phyloP scores from a whole-genome alignment of 2,888 invertebrate genomes.

The Eustalomyia histrio region DNA sequence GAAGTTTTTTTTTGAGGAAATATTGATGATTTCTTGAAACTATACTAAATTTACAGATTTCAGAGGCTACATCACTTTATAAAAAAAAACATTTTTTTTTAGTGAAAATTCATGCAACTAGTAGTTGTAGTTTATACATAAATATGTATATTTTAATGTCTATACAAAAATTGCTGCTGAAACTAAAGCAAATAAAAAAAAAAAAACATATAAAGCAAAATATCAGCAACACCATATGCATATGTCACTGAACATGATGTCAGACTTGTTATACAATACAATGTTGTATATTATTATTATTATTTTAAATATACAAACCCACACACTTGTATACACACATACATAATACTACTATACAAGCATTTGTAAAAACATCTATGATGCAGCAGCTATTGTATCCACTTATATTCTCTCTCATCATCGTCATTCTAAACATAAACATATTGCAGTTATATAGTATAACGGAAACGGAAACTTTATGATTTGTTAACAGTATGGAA shows the following conservation, averaged over 20 bases:
- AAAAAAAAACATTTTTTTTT: too few species aligned
- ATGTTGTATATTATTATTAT: slow-evolving; percentile 38
- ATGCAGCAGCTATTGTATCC: slow-evolving; percentile 15
- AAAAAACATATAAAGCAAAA: slow-evolving; percentile 27
- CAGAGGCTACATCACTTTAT: too few species aligned
- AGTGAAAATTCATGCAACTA: slow-evolving; percentile 43
- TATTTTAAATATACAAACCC: slow-evolving; percentile 13
- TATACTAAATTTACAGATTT: too few species aligned
- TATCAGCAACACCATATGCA: slow-evolving; percentile 55
- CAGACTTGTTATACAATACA: slow-evolving; percentile 40
- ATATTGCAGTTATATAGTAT: slow-evolving; percentile 9
- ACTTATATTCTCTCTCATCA: slow-evolving; percentile 26
- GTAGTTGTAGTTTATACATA: slow-evolving; percentile 47
- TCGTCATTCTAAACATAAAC: slow-evolving; percentile 23
- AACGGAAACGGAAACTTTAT: slow-evolving; percentile 64
- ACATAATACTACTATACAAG: slow-evolving; percentile 4
- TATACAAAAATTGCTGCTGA: slow-evolving; percentile 23
- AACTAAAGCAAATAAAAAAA: slow-evolving; percentile 22
- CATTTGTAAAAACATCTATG: slow-evolving; percentile 1
- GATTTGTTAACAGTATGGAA: slow-evolving; percentile 59
- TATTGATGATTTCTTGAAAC: too few species aligned
- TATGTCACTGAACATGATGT: slow-evolving; percentile 62
- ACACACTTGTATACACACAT: neutral
- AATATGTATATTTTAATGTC: slow-evolving; percentile 27
- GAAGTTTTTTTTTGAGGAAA: too few species aligned